Evolutionary conservation across 2,797 vertebrate species (phyloP).

Genomic region (Capromys pilorides): DNA sequence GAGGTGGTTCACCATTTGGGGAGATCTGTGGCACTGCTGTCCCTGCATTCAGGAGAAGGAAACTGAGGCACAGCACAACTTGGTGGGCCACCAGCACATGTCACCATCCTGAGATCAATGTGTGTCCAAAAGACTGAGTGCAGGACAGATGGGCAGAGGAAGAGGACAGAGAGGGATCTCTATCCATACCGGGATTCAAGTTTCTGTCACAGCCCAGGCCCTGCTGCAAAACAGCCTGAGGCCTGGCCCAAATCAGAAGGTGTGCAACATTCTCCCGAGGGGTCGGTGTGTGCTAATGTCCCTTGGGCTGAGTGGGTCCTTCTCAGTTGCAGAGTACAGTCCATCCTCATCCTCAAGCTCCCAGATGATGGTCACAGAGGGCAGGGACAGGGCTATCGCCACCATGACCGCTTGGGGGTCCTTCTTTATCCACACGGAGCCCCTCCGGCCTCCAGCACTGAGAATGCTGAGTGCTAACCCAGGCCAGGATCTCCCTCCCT

Average conservation of each 20-base stretch:
- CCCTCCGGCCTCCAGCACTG: neutral
- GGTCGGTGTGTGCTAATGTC: neutral
- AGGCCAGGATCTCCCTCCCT: neutral
- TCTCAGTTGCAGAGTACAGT: rapidly evolving
- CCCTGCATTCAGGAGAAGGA: neutral
- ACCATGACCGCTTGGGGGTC: neutral
- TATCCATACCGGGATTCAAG: neutral
- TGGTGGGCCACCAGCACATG: neutral
- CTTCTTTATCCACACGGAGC: neutral
- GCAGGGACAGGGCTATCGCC: neutral
- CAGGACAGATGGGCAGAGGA: neutral
- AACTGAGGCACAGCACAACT: neutral
- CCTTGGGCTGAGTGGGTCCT: rapidly evolving
- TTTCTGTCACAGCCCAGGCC: neutral
- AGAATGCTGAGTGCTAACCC: neutral
- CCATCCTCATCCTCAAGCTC: neutral
- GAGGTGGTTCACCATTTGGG: rapidly evolving
- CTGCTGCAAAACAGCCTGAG: neutral
- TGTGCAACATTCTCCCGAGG: neutral
- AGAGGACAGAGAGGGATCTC: neutral
- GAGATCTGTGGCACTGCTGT: neutral
- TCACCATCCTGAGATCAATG: neutral
- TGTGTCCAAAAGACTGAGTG: neutral
- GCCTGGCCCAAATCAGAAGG: neutral
- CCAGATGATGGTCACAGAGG: neutral